Evolutionary conservation across 2,113 vertebrate genomes (phyloP).

Genomic region (Dasyurus viverrinus): DNA sequence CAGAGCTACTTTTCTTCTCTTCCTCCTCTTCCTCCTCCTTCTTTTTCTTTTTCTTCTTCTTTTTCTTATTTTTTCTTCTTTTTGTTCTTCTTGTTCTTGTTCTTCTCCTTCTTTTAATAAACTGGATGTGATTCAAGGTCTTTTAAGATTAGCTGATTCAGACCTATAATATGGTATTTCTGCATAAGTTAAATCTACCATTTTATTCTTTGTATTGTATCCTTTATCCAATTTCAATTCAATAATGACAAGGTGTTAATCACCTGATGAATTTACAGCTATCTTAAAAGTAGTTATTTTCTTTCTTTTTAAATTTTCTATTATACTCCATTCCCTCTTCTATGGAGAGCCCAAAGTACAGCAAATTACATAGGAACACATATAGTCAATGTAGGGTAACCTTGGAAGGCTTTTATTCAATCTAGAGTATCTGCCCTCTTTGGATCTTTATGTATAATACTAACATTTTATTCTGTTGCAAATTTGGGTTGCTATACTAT

Average conservation of each 20-base stretch:
- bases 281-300: conserved; percentile 18
- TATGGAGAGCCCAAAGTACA: not conserved
- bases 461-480: conserved; percentile 72
- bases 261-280: not conserved
- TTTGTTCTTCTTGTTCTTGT: no score
- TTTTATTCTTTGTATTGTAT: conserved; percentile 21
- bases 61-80: no score
- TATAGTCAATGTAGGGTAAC: conserved; percentile 65
- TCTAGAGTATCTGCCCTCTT: conserved; percentile 59
- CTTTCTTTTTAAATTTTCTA: not conserved
- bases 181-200: not conserved
- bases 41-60: no score
- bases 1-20: not conserved
- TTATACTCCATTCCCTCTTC: conserved; percentile 30
- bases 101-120: not conserved
- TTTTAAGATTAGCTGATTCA: not conserved
- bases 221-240: not conserved
- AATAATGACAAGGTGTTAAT: not conserved
- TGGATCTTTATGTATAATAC: conserved; percentile 67
- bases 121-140: not conserved
- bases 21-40: no score
- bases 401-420: conserved; percentile 64
- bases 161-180: not conserved
- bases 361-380: conserved; percentile 32
- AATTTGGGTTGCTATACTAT: conserved; percentile 69